Conservation (phyloP, 2,113 vertebrate species). For the Boulengeromyrus knoepffleri region DNA sequence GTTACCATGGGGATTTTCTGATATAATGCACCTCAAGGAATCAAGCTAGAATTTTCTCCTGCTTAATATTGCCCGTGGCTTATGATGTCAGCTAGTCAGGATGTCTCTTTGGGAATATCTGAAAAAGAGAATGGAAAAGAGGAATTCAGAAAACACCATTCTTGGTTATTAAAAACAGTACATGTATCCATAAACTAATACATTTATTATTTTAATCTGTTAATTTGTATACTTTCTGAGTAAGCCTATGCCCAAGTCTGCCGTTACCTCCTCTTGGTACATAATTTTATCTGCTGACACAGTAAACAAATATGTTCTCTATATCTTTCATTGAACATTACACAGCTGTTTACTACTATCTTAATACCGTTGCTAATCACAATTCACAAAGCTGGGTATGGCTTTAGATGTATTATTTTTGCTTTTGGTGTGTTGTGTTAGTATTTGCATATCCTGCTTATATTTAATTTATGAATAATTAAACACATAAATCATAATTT, state of each 20-base stretch:
- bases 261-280: background rate
- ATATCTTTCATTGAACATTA: background rate
- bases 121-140: background rate
- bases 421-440: background rate
- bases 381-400: background rate
- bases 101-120: background rate
- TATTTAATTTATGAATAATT: background rate
- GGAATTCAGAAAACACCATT: background rate
- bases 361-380: background rate
- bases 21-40: slow-evolving; percentile 28
- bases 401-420: background rate
- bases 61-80: slow-evolving; percentile 24
- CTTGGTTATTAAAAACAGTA: background rate
- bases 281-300: background rate
- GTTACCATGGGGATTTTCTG: slow-evolving; percentile 34
- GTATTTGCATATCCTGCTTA: background rate
- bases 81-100: slow-evolving; percentile 27
- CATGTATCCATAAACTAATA: background rate
- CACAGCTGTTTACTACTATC: background rate
- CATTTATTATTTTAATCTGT: background rate
- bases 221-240: background rate
- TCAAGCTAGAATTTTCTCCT: slow-evolving; percentile 22
- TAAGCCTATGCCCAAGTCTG: background rate
- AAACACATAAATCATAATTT: background rate
- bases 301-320: background rate